These are phyloP conservation scores for Gila robusta DNA, from an alignment of 2,797 vertebrate genomes.

Conservation along the genomic window DNA sequence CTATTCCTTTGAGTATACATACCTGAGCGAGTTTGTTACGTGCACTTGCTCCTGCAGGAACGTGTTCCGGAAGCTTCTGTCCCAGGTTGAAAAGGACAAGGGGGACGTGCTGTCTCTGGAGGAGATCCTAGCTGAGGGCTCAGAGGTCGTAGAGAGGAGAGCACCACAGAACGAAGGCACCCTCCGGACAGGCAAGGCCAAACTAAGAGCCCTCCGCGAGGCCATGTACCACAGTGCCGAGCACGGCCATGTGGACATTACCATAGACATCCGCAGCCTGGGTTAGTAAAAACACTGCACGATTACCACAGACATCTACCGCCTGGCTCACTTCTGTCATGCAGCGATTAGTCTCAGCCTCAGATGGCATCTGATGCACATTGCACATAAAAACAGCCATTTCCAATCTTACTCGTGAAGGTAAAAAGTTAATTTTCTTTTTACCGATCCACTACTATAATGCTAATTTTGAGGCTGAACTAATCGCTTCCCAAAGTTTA, in stretches of 20 bases:
- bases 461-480: conserved; percentile 17
- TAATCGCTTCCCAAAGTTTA: conserved; percentile 21
- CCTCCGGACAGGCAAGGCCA: conserved; percentile 84
- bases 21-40: not conserved
- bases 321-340: conserved; percentile 77
- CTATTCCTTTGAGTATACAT: not conserved
- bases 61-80: conserved; percentile 84
- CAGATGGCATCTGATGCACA: conserved; percentile 5
- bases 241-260: conserved; percentile 87
- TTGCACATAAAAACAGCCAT: not conserved
- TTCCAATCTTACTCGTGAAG: not conserved
- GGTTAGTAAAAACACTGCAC: conserved; percentile 76
- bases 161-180: conserved; percentile 72
- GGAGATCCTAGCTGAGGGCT: conserved; percentile 85
- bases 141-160: conserved; percentile 73
- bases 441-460: not conserved
- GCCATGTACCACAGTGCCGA: conserved; percentile 88
- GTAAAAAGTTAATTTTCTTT: not conserved
- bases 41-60: conserved; percentile 70
- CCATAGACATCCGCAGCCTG: conserved; percentile 87
- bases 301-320: conserved; percentile 83
- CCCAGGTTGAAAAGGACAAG: conserved; percentile 81
- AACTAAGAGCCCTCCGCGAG: conserved; percentile 84
- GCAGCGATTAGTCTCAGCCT: conserved; percentile 51
- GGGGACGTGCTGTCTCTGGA: conserved; percentile 83